phyloP scores from a whole-genome alignment of 92 coral and sea anemone genomes.

The Scolanthus callimorphus region DNA sequence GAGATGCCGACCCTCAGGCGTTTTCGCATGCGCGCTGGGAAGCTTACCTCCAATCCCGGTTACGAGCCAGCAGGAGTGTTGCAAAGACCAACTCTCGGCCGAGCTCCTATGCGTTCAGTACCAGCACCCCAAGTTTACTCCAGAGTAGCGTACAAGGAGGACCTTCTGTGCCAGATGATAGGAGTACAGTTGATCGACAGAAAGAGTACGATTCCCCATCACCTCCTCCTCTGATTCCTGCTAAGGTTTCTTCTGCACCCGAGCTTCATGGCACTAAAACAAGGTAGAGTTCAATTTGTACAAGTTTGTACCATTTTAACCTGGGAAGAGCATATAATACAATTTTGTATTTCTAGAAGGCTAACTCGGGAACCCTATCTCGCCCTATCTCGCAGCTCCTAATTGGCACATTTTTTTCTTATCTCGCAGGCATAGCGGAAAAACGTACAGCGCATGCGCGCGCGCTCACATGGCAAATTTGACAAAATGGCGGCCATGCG shows the following conservation, averaged over 20 bases:
- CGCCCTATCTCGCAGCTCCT: too few species aligned
- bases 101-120: constrained; percentile 42
- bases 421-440: too few species aligned
- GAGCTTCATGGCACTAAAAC: constrained; percentile 20
- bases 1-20: constrained; percentile 41
- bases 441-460: too few species aligned
- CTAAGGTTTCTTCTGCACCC: constrained; percentile 32
- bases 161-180: constrained; percentile 1
- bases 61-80: constrained; percentile 67
- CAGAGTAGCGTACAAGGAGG: constrained; percentile 13
- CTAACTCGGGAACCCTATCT: too few species aligned
- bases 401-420: too few species aligned
- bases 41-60: constrained; percentile 85
- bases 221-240: constrained; percentile 6
- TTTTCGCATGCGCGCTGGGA: constrained; percentile 91
- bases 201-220: constrained; percentile 15
- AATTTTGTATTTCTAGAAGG: too few species aligned
- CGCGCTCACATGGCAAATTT: too few species aligned
- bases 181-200: not conserved
- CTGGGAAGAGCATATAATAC: too few species aligned
- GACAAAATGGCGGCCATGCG: too few species aligned
- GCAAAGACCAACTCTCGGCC: constrained; percentile 50
- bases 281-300: constrained; percentile 2
- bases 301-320: not conserved
- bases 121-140: constrained; percentile 30